phyloP scores from a whole-genome alignment of 2,888 invertebrate species.

The Phyllotreta striolata region DNA sequence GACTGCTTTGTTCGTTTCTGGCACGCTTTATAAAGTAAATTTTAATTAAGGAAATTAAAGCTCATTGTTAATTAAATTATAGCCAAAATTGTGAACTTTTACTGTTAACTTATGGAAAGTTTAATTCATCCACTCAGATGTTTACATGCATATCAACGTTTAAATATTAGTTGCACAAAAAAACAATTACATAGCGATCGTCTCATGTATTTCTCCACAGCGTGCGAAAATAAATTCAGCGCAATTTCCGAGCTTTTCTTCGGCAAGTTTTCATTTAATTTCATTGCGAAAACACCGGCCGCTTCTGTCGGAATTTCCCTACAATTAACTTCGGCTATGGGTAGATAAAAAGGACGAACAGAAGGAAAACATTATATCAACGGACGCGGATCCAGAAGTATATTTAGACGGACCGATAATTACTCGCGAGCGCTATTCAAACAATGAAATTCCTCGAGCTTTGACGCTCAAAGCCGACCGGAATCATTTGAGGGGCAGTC shows the following conservation, averaged over 20 bases:
- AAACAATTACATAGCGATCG: no score
- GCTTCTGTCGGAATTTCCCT: background rate
- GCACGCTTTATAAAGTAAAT: no score
- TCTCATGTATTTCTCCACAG: no score
- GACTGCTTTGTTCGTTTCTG: no score
- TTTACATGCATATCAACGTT: no score
- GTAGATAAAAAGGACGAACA: conserved; percentile 4
- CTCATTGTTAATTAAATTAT: no score
- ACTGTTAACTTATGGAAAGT: no score
- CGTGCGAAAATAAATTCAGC: no score
- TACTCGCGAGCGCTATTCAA: conserved; percentile 25
- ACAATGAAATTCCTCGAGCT: conserved; percentile 19
- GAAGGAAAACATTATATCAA: conserved; percentile 20
- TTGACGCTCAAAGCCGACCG: conserved; percentile 13
- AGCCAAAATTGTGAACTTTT: no score
- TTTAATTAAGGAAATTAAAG: no score
- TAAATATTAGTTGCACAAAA: no score
- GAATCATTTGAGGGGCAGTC: conserved; percentile 13
- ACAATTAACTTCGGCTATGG: background rate
- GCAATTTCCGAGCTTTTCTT: background rate
- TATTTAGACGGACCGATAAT: conserved; percentile 20
- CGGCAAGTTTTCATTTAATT: conserved; percentile 15
- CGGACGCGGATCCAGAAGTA: conserved; percentile 10
- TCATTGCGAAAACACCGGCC: conserved; percentile 14
- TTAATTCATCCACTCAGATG: no score